Evolutionary conservation across 2,797 vertebrate genomes (phyloP).

Genomic region (Sebastes taczanowskii): DNA sequence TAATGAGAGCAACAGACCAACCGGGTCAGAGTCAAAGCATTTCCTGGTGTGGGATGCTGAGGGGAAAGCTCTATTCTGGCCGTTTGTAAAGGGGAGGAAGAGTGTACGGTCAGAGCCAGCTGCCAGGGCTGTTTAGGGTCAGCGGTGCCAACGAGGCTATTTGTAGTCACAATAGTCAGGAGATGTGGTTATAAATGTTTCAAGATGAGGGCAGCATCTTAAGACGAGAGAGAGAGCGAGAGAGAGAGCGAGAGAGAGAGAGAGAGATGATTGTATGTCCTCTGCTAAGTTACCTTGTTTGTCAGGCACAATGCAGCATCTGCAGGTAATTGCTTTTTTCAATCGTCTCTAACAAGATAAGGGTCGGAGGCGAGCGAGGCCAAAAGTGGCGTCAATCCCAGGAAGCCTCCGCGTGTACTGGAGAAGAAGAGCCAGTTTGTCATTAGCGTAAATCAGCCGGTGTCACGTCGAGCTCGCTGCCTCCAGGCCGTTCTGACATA

Average conservation of each 20-base stretch:
- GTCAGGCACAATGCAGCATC: slow-evolving; percentile 42
- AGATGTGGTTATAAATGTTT: slow-evolving; percentile 59
- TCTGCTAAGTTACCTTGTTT: slow-evolving; percentile 53
- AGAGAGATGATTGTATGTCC: slow-evolving; percentile 25
- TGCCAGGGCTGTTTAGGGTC: slow-evolving; percentile 22
- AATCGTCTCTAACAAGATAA: slow-evolving; percentile 71
- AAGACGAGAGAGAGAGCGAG: background rate
- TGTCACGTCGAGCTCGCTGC: slow-evolving; percentile 19
- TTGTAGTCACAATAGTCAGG: slow-evolving; percentile 33
- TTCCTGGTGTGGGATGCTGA: slow-evolving; percentile 26
- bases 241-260: background rate
- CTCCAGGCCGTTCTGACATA: slow-evolving; percentile 28
- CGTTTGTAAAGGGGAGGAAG: slow-evolving; percentile 6
- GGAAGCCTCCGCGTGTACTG: slow-evolving; percentile 2
- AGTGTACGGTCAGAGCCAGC: slow-evolving; percentile 1
- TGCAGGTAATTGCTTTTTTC: slow-evolving; percentile 75
- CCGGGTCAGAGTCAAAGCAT: slow-evolving; percentile 31
- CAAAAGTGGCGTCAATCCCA: slow-evolving; percentile 37
- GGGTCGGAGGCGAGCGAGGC: slow-evolving; percentile 42
- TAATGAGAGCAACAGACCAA: slow-evolving; percentile 53
- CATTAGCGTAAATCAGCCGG: slow-evolving; percentile 61
- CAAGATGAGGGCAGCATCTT: slow-evolving; percentile 21
- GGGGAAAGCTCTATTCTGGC: slow-evolving; percentile 7
- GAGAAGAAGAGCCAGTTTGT: slow-evolving; percentile 39
- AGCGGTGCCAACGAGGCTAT: slow-evolving; percentile 29